Percentiles rank a stretch among this genome's conserved stretches.
Evolutionary conservation across 2,113 vertebrate genomes (phyloP).

Genomic region (Astatoreochromis straeleni): DNA sequence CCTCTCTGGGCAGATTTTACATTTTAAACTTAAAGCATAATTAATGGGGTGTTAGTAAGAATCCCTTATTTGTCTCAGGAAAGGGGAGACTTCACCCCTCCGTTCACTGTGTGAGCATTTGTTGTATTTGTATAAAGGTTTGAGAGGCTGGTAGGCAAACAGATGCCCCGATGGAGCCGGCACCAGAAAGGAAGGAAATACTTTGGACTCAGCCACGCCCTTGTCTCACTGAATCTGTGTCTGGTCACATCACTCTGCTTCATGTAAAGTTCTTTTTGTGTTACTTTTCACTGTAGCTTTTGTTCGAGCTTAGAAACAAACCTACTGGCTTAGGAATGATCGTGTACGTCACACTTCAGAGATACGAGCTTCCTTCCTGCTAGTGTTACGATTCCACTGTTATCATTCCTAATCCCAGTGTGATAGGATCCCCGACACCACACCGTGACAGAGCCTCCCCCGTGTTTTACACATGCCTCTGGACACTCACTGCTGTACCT

Average conservation of each 20-base stretch:
- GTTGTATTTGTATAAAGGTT: not conserved
- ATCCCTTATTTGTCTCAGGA: not conserved
- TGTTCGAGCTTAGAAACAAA: not conserved
- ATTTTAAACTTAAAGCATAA: not conserved
- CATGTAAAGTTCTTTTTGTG: not conserved
- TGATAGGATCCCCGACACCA: not conserved
- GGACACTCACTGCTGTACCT: not conserved
- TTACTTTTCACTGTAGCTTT: not conserved
- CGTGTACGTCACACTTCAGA: rapidly evolving
- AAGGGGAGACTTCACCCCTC: rapidly evolving
- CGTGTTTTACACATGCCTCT: not conserved
- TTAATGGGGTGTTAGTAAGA: not conserved
- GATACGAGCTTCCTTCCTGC: not conserved
- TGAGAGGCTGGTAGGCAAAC: not conserved
- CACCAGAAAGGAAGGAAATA: not conserved
- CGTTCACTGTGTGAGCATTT: not conserved
- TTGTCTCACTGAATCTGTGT: not conserved
- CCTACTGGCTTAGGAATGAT: not conserved
- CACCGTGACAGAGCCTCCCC: not conserved
- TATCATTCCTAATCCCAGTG: not conserved
- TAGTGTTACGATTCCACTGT: not conserved
- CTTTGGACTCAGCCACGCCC: constrained; percentile 5
- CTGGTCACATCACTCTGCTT: not conserved
- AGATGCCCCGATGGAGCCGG: not conserved
- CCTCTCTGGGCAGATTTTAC: not conserved